Conservation (phyloP, 2,888 invertebrate genomes). For the Sylvicola cinctus region DNA sequence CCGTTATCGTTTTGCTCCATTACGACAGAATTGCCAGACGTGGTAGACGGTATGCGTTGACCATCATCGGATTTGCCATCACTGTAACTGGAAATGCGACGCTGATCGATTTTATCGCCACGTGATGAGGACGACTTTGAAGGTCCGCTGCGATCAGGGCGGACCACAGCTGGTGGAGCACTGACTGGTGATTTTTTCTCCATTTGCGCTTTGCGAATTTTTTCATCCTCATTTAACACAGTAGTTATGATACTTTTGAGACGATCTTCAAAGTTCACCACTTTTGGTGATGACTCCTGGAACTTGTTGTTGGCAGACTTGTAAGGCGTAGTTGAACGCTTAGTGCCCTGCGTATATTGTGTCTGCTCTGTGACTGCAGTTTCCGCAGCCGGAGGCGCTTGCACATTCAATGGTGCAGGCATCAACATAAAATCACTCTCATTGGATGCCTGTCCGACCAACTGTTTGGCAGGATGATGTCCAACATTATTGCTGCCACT, state of each 20-base stretch:
- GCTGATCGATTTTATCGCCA: no score
- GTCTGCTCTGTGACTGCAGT: neutral
- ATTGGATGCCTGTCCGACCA: slow-evolving; percentile 6
- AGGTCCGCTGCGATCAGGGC: no score
- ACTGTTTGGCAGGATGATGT: slow-evolving; percentile 1
- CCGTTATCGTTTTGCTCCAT: no score
- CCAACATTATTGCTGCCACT: neutral
- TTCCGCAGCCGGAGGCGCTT: neutral
- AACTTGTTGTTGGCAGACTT: slow-evolving; percentile 6
- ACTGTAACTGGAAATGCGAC: no score
- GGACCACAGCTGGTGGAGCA: no score
- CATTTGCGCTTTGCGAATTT: slow-evolving; percentile 17
- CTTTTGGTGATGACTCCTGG: slow-evolving; percentile 50
- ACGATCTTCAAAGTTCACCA: slow-evolving; percentile 76
- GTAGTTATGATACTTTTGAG: slow-evolving; percentile 72
- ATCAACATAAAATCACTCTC: slow-evolving; percentile 18
- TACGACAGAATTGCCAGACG: no score
- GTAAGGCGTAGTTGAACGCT: slow-evolving; percentile 5
- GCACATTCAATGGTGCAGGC: slow-evolving; percentile 18
- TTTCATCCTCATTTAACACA: slow-evolving; percentile 68
- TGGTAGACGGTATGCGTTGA: no score
- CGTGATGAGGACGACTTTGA: no score
- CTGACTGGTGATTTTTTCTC: no score
- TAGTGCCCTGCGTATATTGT: neutral
- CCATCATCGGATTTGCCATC: no score